Percentiles rank a stretch among this genome's conserved stretches.
Conservation (phyloP, 2,888 invertebrate genomes). For the Molorchus minor region DNA sequence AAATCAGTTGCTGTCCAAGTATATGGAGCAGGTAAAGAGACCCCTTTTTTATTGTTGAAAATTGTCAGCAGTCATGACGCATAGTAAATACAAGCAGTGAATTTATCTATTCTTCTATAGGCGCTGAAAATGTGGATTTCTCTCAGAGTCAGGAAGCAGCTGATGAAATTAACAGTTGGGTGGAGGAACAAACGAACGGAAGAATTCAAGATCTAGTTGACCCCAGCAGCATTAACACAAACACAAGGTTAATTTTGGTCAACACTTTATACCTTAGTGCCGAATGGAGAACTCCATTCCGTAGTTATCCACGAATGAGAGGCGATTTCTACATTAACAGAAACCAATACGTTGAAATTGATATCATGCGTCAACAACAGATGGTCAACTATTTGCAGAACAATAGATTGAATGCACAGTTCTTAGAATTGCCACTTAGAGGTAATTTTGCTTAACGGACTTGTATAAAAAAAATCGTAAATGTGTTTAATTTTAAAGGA, state of each 20-base stretch:
- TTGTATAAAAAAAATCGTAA: not conserved
- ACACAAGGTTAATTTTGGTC: constrained; percentile 52
- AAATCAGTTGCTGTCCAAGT: constrained; percentile 67
- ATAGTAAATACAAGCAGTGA: too few relatives aligned
- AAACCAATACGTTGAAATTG: constrained; percentile 44
- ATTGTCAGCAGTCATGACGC: too few relatives aligned
- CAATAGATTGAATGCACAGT: constrained; percentile 48
- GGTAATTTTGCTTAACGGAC: constrained; percentile 21
- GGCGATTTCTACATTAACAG: constrained; percentile 21
- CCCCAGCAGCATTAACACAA: constrained; percentile 39
- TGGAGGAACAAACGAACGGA: constrained; percentile 54
- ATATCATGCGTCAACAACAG: constrained; percentile 49
- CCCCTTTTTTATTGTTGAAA: too few relatives aligned
- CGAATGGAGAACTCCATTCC: constrained; percentile 48
- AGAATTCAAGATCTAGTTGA: constrained; percentile 53
- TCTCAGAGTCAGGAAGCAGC: constrained; percentile 42
- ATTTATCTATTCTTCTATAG: constrained; percentile 57
- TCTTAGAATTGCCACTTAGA: constrained; percentile 53
- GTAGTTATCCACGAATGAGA: constrained; percentile 39
- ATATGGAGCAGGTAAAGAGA: constrained; percentile 66
- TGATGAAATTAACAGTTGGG: constrained; percentile 56
- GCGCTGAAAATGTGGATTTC: constrained; percentile 62
- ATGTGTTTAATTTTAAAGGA: too few relatives aligned
- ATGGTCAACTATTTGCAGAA: constrained; percentile 51
- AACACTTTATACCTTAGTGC: constrained; percentile 58